Evolutionary conservation across 2,113 vertebrate species (phyloP), one percentile per base, ranked within the genome.

Genomic region (Hydrolagus affinis): DNA sequence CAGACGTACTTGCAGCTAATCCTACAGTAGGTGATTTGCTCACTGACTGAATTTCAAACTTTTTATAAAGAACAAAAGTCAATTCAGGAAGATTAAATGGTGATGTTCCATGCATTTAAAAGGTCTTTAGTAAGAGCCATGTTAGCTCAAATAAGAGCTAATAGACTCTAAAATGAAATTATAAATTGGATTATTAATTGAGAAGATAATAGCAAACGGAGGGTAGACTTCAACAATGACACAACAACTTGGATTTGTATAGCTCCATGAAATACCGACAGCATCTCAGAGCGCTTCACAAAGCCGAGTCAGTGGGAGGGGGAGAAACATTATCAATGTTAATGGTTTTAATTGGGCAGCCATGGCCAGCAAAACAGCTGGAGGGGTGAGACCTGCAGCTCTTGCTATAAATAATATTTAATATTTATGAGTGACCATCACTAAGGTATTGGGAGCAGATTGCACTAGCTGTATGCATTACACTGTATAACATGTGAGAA

Each of bases 121-220:
- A 78, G 57, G 57, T 60, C 57, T 23, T 78, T 30, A n/a, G 30
- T 66, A 57, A 30, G 15, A 83, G 66, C 21, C n/a, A 17, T 83
- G 59, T 19, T n/a, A 19, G 64, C 14, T 62, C 25, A 80, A 80
- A 28, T 30, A 15, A 30, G 21, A 30, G 30, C 2, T 3, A 66
- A 83, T 64, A 8, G n/a, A 28, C 7, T 83, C 23, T 15, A 28
- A 80, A 23, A 62, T 60, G 25, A 66, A 66, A 60, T 25, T 30
- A 30, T 66, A 66, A 66, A 66, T 30, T 83, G 25, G 59, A 83
- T 83, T 83, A 83, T 66, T 83, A 83, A 83, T 83, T 83, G 77
- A 83, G n/a, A 66, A 83, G 77, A 83, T 83, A 83, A 83, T 66
- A 66, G 15, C 23, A 32, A 44, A 19, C 59, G 30, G 60, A 19